phyloP scores from a whole-genome alignment of 2,888 invertebrate genomes.

The Drosophila stalkeri region DNA sequence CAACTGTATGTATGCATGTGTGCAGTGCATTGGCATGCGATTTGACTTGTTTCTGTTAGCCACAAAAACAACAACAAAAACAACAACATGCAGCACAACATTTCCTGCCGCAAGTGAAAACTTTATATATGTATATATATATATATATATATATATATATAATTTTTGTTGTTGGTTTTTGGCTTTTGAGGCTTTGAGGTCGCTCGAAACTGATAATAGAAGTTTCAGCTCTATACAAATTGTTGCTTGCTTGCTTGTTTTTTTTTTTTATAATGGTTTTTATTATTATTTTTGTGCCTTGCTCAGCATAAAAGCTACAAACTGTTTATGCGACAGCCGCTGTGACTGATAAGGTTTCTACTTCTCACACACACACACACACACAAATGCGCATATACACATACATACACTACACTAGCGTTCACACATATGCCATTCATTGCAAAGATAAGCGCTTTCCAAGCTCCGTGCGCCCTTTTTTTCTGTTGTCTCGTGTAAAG shows the following conservation, averaged over 20 bases:
- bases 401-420: background rate
- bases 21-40: constrained; percentile 79
- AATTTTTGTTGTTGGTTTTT: constrained; percentile 56
- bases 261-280: constrained; percentile 18
- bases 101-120: constrained; percentile 75
- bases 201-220: constrained; percentile 67
- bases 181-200: constrained; percentile 73
- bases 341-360: constrained; percentile 57
- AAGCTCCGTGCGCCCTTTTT: constrained; percentile 47
- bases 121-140: constrained; percentile 8
- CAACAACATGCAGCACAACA: constrained; percentile 43
- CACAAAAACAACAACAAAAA: constrained; percentile 36
- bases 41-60: constrained; percentile 76
- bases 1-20: constrained; percentile 18
- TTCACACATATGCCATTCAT: constrained; percentile 11
- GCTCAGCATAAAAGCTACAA: constrained; percentile 63
- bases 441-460: constrained; percentile 45
- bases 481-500: constrained; percentile 20
- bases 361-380: constrained; percentile 16
- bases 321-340: constrained; percentile 42
- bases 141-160: background rate
- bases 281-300: constrained; percentile 36
- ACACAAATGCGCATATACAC: background rate
- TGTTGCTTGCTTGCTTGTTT: constrained; percentile 31
- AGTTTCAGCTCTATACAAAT: constrained; percentile 42